A percentile compares a stretch with the other conserved stretches of the same genome.
phyloP scores from a whole-genome alignment of 2,797 vertebrate species.

The Acrossocheilus wenchowensis region DNA sequence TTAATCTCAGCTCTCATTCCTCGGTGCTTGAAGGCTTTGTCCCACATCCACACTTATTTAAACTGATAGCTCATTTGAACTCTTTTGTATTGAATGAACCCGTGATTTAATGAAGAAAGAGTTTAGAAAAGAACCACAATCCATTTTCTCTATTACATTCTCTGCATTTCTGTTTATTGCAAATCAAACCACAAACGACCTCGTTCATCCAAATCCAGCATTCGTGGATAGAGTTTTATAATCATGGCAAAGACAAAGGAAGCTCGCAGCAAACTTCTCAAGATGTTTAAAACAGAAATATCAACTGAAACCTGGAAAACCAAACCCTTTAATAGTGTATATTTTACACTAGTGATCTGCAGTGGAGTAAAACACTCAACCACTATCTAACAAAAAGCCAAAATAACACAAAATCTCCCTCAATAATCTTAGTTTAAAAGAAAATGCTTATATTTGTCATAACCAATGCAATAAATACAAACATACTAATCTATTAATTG shows the following conservation, averaged over 20 bases:
- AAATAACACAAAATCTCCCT: conserved; percentile 2
- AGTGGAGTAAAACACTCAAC: conserved; percentile 23
- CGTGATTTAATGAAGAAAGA: conserved; percentile 31
- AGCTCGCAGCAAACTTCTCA: conserved; percentile 13
- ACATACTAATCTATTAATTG: conserved; percentile 16
- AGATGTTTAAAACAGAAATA: background rate
- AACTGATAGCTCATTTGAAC: conserved; percentile 20
- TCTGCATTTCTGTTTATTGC: conserved; percentile 54
- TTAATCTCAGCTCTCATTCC: conserved; percentile 8
- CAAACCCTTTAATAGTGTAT: background rate
- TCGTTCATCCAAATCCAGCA: background rate
- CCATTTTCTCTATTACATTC: conserved; percentile 28
- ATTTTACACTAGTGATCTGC: conserved; percentile 35
- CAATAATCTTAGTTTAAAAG: conserved; percentile 37
- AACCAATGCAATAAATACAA: conserved; percentile 58
- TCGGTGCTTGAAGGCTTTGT: background rate
- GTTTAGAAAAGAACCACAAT: conserved; percentile 42
- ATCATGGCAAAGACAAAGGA: conserved; percentile 38
- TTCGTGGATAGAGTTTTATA: conserved; percentile 29
- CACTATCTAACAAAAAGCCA: background rate
- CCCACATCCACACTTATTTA: background rate
- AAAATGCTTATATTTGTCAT: conserved; percentile 26
- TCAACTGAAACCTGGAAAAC: background rate
- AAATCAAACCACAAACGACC: conserved; percentile 39
- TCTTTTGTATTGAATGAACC: conserved; percentile 29